Percentiles rank a stretch among this genome's conserved stretches.
phyloP scores from a whole-genome alignment of 2,797 vertebrate genomes.

The Pogonophryne albipinna region DNA sequence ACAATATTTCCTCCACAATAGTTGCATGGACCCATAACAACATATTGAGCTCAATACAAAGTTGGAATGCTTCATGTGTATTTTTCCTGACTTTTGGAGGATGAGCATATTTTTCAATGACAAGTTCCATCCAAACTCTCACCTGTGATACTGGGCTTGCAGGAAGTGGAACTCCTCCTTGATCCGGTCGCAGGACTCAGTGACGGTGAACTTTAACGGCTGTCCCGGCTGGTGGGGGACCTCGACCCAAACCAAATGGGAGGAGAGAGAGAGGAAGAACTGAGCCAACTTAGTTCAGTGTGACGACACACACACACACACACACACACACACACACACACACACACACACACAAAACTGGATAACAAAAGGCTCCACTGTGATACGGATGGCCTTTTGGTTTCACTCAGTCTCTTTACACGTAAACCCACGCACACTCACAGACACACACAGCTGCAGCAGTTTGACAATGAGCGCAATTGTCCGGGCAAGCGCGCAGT shows the following conservation, averaged over 20 bases:
- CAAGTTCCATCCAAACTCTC: constrained; percentile 49
- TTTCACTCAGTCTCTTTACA: constrained; percentile 55
- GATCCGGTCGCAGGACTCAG: constrained; percentile 96
- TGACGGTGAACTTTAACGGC: constrained; percentile 96
- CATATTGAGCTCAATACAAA: neutral
- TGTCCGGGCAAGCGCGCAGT: constrained; percentile 74
- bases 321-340: no score
- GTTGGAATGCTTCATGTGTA: neutral
- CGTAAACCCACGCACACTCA: constrained; percentile 54
- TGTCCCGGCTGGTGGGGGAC: constrained; percentile 95
- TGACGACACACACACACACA: constrained; percentile 40
- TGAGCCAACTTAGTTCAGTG: constrained; percentile 70
- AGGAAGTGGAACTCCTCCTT: constrained; percentile 98
- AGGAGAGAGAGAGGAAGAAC: constrained; percentile 54
- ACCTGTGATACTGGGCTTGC: constrained; percentile 98
- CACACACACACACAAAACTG: constrained; percentile 32
- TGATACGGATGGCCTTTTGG: constrained; percentile 58
- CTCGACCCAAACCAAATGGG: constrained; percentile 78
- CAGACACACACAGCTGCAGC: constrained; percentile 63
- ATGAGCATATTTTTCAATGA: constrained; percentile 7
- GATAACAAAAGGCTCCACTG: constrained; percentile 71
- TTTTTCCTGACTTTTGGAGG: neutral
- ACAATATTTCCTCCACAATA: neutral
- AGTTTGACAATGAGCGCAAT: constrained; percentile 73
- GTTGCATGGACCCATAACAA: neutral